Evolutionary conservation across 2,888 invertebrate genomes (phyloP).

Genomic region (Dendrolimus pini): DNA sequence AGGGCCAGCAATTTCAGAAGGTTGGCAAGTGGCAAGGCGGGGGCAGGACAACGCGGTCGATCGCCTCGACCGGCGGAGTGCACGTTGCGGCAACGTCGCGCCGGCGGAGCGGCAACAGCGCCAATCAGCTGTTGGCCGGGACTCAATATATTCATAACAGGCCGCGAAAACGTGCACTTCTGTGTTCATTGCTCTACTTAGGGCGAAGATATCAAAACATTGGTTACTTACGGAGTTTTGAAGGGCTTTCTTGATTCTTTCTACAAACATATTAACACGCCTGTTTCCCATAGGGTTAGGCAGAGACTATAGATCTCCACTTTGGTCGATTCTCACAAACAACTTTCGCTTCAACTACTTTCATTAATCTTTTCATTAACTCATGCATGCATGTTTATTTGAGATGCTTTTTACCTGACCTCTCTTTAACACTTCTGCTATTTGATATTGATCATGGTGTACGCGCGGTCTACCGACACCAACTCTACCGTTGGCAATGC

Average conservation of each 20-base stretch:
- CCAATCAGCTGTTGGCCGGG: conserved; percentile 65
- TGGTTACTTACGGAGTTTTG: not conserved
- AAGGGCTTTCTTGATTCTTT: not conserved
- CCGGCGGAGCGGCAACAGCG: conserved; percentile 42
- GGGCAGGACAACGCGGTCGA: conserved; percentile 50
- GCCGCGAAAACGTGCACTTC: conserved; percentile 51
- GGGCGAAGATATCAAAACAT: not conserved
- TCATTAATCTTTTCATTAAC: too few species aligned
- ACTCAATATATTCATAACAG: conserved; percentile 65
- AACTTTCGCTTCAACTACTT: too few species aligned
- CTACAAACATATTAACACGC: too few species aligned
- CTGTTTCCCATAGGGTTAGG: too few species aligned
- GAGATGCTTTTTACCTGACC: too few species aligned
- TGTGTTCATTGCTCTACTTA: conserved; percentile 7
- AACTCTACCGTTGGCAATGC: too few species aligned
- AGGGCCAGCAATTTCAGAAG: conserved; percentile 46
- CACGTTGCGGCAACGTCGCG: conserved; percentile 43
- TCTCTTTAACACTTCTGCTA: too few species aligned
- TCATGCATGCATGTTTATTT: too few species aligned
- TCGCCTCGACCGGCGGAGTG: conserved; percentile 38
- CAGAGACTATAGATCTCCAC: too few species aligned
- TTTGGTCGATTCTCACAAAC: too few species aligned
- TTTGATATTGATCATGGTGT: too few species aligned
- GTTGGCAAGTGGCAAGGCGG: conserved; percentile 43
- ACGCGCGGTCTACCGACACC: too few species aligned